These are phyloP conservation scores for Alloscopus bannaensis DNA, from an alignment of 2,888 invertebrate species.

Conservation along the genomic window DNA sequence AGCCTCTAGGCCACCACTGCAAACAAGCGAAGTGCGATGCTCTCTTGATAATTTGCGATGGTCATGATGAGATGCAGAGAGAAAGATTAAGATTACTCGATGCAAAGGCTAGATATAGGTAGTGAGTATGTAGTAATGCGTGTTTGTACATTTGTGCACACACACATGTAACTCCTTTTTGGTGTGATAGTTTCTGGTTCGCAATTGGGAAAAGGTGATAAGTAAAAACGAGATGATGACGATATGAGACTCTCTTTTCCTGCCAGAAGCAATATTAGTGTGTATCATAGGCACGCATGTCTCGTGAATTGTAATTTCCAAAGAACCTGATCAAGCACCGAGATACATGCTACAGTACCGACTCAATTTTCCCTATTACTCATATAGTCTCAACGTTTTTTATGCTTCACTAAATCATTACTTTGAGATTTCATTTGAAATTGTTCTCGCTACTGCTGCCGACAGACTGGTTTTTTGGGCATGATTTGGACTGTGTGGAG, in stretches of 20 bases:
- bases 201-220: no score
- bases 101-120: no score
- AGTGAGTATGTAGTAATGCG: background rate
- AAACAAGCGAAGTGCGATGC: slow-evolving; percentile 31
- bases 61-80: slow-evolving; percentile 1
- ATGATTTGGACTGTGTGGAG: no score
- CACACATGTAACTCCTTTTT: no score
- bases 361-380: background rate
- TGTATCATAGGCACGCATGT: background rate
- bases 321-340: slow-evolving; percentile 9
- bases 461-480: slow-evolving; percentile 32
- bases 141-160: background rate
- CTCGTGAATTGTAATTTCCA: no score
- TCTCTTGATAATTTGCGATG: slow-evolving; percentile 28
- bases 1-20: slow-evolving; percentile 12
- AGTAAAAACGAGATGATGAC: background rate
- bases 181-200: no score
- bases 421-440: no score
- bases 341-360: background rate
- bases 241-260: slow-evolving; percentile 23
- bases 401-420: background rate
- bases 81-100: no score
- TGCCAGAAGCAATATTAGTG: slow-evolving; percentile 8
- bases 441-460: no score
- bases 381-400: slow-evolving; percentile 11